Base-by-base conservation (phyloP, 30 jellyfish, hydroid and myxozoan genomes). In the Hydra vulgaris region DNA sequence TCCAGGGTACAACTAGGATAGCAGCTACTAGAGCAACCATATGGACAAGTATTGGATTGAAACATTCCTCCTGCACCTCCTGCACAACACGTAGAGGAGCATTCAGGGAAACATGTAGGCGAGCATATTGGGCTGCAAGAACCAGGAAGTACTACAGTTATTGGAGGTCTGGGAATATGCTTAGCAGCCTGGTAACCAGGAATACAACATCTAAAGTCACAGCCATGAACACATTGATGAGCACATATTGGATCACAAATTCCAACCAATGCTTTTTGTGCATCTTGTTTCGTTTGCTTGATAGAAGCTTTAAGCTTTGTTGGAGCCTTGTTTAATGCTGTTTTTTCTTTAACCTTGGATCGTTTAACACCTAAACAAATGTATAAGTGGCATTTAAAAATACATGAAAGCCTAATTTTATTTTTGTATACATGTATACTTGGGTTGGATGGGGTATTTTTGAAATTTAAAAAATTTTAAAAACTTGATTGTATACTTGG, bases 191-290 rank as follows among this genome's bases (percentile, higher is more conserved):
- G 96, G 84, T 84, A 89, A 7, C 86, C 88, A 23, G 96, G 96
- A 19, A 89, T 82, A 77, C 96, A 89, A 79, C 96, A 89, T 20
- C 96, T 90, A 79, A 89, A 89, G 53, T 89, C 96, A 66, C 96
- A 89, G 23, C 89, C 92, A 1, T 90, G 96, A 85, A 82, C 89
- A 75, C 96, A 89, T 15, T 89, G 95, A 54, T 89, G 96, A 0
- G 89, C 96, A 80, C 96, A 89, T 25, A 84, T 87, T 0, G 96
- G 96, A 66, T 89, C 96, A 53, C 96, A 89, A 75, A 79, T 74
- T 18, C 96, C 94, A 71, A 94, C 94, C 22, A 26, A 71, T 12
- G 72, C 70, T 21, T 89, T 79, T 27, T 73, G 81, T 18, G 26
- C 66, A 0, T 82, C 15, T 27, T 68, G 78, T 53, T 78, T 84